These are phyloP conservation scores for Deroplatys truncata DNA, from an alignment of 2,888 invertebrate species.

Conservation along the genomic window DNA sequence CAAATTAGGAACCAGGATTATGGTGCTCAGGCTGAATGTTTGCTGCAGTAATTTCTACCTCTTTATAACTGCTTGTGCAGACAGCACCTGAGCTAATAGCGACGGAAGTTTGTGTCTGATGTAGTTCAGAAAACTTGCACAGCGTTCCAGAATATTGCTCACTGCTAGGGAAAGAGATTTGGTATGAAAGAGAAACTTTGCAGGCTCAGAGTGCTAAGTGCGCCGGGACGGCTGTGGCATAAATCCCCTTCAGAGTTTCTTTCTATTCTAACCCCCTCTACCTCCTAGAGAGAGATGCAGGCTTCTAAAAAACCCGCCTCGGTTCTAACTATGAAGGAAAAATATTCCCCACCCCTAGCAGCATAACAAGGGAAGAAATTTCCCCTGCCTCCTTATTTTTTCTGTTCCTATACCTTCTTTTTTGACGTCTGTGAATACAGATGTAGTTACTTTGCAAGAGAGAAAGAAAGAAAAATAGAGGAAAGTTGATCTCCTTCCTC, in stretches of 20 bases:
- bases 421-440: background rate
- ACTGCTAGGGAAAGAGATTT: background rate
- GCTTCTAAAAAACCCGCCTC: background rate
- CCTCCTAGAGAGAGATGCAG: background rate
- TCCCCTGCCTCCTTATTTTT: background rate
- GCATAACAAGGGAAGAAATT: background rate
- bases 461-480: no score
- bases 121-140: background rate
- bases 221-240: background rate
- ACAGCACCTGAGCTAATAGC: background rate
- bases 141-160: background rate
- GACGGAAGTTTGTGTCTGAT: background rate
- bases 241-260: background rate
- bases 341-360: background rate
- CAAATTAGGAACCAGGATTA: no score
- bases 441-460: background rate
- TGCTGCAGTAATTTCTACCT: background rate
- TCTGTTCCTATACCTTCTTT: background rate
- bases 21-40: no score
- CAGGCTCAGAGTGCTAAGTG: background rate
- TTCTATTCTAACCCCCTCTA: background rate
- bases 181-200: background rate
- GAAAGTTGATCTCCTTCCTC: background rate
- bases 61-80: background rate
- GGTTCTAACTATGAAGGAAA: background rate